Percentiles rank a stretch among this genome's conserved stretches.
Conservation (phyloP, 2,888 invertebrate species). For the Cephus runcator region DNA sequence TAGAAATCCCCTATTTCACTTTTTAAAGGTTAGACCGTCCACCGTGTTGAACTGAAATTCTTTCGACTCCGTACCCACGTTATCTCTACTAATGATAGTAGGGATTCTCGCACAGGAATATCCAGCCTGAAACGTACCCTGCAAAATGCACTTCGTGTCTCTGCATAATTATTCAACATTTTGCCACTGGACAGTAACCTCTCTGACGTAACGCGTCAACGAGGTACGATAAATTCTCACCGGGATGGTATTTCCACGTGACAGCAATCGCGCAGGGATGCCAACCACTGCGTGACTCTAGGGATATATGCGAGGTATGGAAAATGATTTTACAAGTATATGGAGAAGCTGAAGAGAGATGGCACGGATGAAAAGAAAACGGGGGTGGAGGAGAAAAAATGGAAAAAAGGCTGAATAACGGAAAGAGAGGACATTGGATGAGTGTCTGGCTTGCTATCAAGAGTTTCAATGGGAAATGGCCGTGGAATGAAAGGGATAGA, state of each 20-base stretch:
- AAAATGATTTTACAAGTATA: not conserved
- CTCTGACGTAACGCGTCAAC: not conserved
- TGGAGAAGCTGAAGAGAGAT: not conserved
- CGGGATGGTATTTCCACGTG: not conserved
- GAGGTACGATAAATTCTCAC: not conserved
- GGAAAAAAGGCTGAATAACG: not conserved
- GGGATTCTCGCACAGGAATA: not conserved
- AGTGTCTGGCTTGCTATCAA: not conserved
- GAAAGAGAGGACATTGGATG: not conserved
- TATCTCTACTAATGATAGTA: not conserved
- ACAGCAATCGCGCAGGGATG: not conserved
- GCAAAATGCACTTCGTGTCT: not conserved
- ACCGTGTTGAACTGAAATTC: not conserved
- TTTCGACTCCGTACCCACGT: not conserved
- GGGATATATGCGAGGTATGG: not conserved
- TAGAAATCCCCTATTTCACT: not conserved
- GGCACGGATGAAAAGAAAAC: not conserved
- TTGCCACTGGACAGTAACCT: not conserved
- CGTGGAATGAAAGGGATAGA: not conserved
- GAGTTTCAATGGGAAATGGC: not conserved
- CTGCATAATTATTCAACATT: not conserved
- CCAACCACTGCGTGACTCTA: not conserved
- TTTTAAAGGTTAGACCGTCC: not conserved
- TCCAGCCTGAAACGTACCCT: not conserved
- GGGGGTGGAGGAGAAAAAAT: not conserved